phyloP scores from a whole-genome alignment of 2,113 vertebrate species.

The Cyrtonyx montezumae region DNA sequence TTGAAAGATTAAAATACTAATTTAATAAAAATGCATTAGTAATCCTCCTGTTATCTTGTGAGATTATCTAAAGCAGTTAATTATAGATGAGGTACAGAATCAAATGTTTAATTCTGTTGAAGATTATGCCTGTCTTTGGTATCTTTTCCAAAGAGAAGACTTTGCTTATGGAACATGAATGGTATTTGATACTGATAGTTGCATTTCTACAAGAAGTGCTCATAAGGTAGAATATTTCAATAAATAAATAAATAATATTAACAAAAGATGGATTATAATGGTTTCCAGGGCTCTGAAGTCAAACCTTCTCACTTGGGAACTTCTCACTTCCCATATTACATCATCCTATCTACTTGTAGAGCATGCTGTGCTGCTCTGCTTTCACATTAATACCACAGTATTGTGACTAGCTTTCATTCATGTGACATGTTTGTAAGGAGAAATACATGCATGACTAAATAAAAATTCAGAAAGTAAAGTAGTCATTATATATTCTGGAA shows the following conservation, averaged over 20 bases:
- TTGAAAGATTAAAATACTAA: neutral
- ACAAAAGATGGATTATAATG: neutral
- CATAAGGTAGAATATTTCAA: neutral
- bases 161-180: neutral
- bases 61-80: neutral
- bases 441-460: slow-evolving; percentile 2
- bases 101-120: neutral
- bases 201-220: neutral
- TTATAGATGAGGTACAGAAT: neutral
- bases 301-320: neutral
- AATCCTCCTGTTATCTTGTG: neutral
- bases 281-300: neutral
- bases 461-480: slow-evolving; percentile 40
- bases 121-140: neutral
- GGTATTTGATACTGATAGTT: neutral
- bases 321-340: neutral
- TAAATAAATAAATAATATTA: neutral
- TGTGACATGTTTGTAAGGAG: neutral
- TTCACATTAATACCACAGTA: neutral
- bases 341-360: neutral
- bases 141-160: neutral
- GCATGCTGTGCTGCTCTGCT: neutral
- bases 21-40: neutral
- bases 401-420: neutral
- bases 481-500: slow-evolving; percentile 28